phyloP scores from a whole-genome alignment of 2,797 vertebrate species.

The Darevskia nairensis region DNA sequence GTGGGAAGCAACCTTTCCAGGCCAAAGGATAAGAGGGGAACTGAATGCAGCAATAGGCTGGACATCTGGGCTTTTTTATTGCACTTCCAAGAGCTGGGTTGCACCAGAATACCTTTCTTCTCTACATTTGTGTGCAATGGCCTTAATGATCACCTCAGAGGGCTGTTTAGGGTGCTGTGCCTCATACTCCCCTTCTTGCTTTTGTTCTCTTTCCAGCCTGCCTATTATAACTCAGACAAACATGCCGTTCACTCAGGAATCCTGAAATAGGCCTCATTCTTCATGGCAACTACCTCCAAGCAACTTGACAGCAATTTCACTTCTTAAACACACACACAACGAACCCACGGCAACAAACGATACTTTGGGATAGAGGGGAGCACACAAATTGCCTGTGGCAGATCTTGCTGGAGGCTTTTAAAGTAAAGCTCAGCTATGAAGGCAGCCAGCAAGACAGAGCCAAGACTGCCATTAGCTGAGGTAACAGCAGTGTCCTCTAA shows the following conservation, averaged over 20 bases:
- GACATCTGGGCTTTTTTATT: constrained; percentile 12
- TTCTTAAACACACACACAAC: background rate
- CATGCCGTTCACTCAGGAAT: background rate
- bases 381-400: background rate
- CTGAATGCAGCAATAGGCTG: background rate
- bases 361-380: constrained; percentile 11
- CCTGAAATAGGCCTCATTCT: constrained; percentile 6
- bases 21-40: background rate
- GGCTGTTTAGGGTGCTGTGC: background rate
- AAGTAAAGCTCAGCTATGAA: background rate
- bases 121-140: constrained; percentile 2
- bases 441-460: background rate
- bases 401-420: background rate
- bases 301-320: constrained; percentile 22
- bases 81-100: background rate
- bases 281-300: constrained; percentile 10
- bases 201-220: constrained; percentile 14
- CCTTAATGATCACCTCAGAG: background rate
- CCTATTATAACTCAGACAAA: constrained; percentile 17
- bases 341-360: constrained; percentile 26
- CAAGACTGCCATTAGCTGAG: background rate
- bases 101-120: background rate
- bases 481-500: background rate
- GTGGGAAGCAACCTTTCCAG: background rate
- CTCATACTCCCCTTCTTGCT: background rate